Evolutionary conservation across 2,888 invertebrate species (phyloP).

Genomic region (Arge pagana): DNA sequence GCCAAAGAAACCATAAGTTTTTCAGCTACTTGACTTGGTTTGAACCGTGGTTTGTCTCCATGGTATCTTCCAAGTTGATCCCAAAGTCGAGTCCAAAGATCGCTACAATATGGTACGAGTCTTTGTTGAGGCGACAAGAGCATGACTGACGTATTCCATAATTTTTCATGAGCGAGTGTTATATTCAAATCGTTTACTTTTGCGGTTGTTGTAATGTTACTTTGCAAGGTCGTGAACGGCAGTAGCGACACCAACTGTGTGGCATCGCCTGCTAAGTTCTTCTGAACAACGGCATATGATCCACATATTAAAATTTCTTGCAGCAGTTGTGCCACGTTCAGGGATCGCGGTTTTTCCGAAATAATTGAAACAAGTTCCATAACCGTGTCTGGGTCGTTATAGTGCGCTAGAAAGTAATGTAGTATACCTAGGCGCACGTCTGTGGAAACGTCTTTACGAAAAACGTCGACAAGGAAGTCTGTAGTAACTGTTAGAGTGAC

Average conservation of each 20-base stretch:
- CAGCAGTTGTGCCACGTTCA: constrained; percentile 70
- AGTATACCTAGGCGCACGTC: constrained; percentile 80
- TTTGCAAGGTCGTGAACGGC: constrained; percentile 70
- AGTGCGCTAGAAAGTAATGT: constrained; percentile 81
- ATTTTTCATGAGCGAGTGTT: constrained; percentile 72
- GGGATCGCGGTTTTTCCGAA: constrained; percentile 65
- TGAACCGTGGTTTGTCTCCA: constrained; percentile 67
- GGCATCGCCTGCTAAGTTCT: constrained; percentile 75
- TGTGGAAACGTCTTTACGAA: constrained; percentile 68
- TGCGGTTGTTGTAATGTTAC: constrained; percentile 66
- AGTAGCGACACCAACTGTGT: constrained; percentile 69
- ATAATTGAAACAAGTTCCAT: constrained; percentile 71
- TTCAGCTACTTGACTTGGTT: constrained; percentile 73
- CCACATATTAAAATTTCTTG: constrained; percentile 82
- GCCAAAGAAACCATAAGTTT: constrained; percentile 79
- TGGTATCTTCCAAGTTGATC: constrained; percentile 68
- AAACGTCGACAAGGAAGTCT: constrained; percentile 71
- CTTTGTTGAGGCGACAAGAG: constrained; percentile 82
- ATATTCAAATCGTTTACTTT: constrained; percentile 67
- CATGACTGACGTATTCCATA: constrained; percentile 84
- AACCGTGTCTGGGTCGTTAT: constrained; percentile 74
- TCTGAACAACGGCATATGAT: constrained; percentile 72
- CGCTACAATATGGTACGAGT: constrained; percentile 78
- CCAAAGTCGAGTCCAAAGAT: constrained; percentile 85
- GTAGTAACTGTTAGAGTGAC: constrained; percentile 69